These are phyloP conservation scores for Drosophila leontia DNA, from an alignment of 1,140 invertebrate species.

Conservation along the genomic window DNA sequence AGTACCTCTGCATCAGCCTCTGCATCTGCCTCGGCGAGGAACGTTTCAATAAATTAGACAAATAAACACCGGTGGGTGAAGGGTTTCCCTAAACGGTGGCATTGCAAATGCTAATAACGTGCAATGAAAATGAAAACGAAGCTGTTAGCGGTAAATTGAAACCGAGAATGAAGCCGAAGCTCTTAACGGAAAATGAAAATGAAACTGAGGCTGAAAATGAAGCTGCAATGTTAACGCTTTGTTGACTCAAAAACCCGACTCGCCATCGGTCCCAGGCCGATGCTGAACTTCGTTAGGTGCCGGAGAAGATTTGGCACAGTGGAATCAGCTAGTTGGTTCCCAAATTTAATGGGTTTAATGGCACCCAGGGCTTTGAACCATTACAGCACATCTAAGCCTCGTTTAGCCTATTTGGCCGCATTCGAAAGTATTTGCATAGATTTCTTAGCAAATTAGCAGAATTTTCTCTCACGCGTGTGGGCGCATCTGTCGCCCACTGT, in stretches of 20 bases:
- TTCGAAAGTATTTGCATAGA: constrained; percentile 52
- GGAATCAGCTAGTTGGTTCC: neutral
- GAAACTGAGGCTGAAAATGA: constrained; percentile 53
- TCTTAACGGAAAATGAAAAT: constrained; percentile 41
- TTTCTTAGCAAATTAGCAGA: constrained; percentile 47
- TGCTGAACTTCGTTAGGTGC: constrained; percentile 33
- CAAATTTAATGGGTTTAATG: constrained; percentile 5
- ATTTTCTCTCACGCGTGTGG: constrained; percentile 37
- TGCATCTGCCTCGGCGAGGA: constrained; percentile 3
- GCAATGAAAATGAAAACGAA: constrained; percentile 55
- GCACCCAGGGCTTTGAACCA: neutral
- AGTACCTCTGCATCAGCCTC: neutral
- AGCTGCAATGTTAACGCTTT: constrained; percentile 78
- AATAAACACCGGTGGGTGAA: constrained; percentile 77
- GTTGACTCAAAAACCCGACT: constrained; percentile 46
- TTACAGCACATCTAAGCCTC: constrained; percentile 4
- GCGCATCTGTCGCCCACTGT: constrained; percentile 47
- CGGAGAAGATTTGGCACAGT: constrained; percentile 36
- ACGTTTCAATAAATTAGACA: constrained; percentile 78
- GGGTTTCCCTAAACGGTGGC: constrained; percentile 75
- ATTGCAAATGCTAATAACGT: constrained; percentile 72
- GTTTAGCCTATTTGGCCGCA: constrained; percentile 21
- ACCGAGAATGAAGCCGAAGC: constrained; percentile 47
- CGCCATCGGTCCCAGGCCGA: constrained; percentile 15
- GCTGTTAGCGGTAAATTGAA: constrained; percentile 60